These are phyloP conservation scores for Zaprionus ghesquierei DNA, from an alignment of 1,140 invertebrate species.

Conservation along the genomic window DNA sequence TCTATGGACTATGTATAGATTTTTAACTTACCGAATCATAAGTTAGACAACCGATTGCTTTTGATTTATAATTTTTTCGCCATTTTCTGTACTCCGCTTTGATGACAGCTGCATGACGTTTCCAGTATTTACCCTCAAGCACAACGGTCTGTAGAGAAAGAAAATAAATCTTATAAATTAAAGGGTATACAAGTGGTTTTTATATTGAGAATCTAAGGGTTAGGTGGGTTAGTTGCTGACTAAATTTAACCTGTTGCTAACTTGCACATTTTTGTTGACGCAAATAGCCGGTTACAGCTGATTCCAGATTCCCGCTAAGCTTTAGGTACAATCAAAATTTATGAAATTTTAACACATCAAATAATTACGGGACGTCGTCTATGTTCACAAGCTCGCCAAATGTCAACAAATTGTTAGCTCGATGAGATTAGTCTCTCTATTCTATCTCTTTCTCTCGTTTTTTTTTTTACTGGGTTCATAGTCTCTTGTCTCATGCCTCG, in stretches of 20 bases:
- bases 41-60: conserved; percentile 88
- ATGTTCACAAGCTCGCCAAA: background rate
- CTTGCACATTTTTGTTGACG: conserved; percentile 25
- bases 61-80: conserved; percentile 96
- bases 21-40: conserved; percentile 88
- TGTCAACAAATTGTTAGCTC: conserved; percentile 28
- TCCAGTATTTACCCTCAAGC: conserved; percentile 93
- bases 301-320: conserved; percentile 17
- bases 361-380: background rate
- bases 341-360: no score
- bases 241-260: background rate
- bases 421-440: conserved; percentile 52
- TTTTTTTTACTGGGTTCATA: conserved; percentile 26
- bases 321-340: conserved; percentile 19
- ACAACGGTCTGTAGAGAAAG: conserved; percentile 67
- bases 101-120: conserved; percentile 96
- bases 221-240: background rate
- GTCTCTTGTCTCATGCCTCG: conserved; percentile 1
- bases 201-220: background rate
- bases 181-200: background rate
- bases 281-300: conserved; percentile 18
- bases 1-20: background rate
- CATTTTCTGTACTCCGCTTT: conserved; percentile 99
- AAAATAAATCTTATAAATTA: background rate
- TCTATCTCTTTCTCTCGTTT: background rate